phyloP scores from a whole-genome alignment of 2,888 invertebrate species.

The Sepioteuthis lessoniana region DNA sequence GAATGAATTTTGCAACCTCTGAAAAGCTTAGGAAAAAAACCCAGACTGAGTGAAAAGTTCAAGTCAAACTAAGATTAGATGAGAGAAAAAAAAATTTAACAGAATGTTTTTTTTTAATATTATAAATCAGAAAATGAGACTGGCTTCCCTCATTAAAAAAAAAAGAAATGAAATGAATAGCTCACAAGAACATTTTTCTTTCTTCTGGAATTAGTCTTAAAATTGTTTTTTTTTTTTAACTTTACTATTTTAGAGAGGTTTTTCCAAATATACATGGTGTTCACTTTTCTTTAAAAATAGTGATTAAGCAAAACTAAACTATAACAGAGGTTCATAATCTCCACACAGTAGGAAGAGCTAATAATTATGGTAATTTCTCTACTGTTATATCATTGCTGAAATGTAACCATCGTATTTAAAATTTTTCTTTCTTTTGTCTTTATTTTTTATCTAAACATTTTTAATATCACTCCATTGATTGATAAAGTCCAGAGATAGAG shows the following conservation, averaged over 20 bases:
- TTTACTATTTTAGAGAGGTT: neutral
- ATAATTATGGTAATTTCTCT: neutral
- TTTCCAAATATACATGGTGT: neutral
- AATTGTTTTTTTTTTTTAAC: neutral
- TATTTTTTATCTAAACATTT: neutral
- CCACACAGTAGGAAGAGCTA: neutral
- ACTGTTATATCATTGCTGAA: too few species aligned
- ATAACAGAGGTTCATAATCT: neutral
- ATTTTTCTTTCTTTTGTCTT: neutral
- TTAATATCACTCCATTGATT: neutral
- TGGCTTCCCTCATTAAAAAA: neutral
- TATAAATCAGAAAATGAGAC: too few species aligned
- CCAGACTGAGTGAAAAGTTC: too few species aligned
- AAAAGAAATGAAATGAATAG: neutral
- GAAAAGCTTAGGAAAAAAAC: neutral
- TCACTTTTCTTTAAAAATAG: neutral
- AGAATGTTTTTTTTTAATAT: too few species aligned
- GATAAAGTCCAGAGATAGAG: conserved; percentile 40
- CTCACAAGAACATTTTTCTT: neutral
- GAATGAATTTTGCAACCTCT: neutral
- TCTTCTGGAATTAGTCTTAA: neutral
- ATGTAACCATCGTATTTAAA: neutral
- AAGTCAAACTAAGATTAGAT: too few species aligned
- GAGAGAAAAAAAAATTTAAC: too few species aligned
- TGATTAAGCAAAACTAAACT: neutral